A percentile compares a stretch with the other conserved stretches of the same genome.
Conservation (phyloP, 2,113 vertebrate genomes). For the Antigone vipio region DNA sequence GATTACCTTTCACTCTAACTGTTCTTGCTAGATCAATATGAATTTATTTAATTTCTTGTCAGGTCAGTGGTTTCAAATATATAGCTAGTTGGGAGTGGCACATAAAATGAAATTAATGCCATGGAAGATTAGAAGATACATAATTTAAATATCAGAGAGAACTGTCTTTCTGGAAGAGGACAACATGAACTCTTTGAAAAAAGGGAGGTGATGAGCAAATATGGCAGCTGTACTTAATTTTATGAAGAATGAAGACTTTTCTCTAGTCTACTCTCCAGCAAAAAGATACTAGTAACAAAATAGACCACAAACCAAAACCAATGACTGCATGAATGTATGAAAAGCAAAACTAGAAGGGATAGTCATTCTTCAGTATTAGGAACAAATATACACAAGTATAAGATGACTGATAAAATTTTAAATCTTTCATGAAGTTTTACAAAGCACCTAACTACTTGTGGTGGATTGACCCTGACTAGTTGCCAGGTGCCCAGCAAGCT, state of each 20-base stretch:
- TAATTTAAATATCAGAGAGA: background rate
- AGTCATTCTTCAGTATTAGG: background rate
- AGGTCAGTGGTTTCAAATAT: background rate
- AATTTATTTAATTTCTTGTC: background rate
- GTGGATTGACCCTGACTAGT: background rate
- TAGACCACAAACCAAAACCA: background rate
- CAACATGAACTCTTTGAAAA: background rate
- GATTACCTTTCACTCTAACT: background rate
- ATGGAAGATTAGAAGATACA: background rate
- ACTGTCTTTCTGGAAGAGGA: background rate
- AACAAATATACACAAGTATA: background rate
- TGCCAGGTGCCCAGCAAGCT: background rate
- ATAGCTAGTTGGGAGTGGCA: background rate
- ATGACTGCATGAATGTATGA: background rate
- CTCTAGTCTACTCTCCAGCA: background rate
- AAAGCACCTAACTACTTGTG: background rate
- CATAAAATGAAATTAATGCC: background rate
- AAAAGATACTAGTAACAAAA: background rate
- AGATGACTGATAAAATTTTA: background rate
- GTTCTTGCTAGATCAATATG: background rate
- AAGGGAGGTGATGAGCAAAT: background rate
- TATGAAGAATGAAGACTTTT: background rate
- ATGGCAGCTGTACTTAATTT: background rate
- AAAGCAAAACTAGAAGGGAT: background rate
- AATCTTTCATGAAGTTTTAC: background rate